A percentile compares a stretch with the other conserved stretches of the same genome.
These are phyloP conservation scores for Melieria picta DNA, from an alignment of 2,888 invertebrate genomes.

Conservation along the genomic window DNA sequence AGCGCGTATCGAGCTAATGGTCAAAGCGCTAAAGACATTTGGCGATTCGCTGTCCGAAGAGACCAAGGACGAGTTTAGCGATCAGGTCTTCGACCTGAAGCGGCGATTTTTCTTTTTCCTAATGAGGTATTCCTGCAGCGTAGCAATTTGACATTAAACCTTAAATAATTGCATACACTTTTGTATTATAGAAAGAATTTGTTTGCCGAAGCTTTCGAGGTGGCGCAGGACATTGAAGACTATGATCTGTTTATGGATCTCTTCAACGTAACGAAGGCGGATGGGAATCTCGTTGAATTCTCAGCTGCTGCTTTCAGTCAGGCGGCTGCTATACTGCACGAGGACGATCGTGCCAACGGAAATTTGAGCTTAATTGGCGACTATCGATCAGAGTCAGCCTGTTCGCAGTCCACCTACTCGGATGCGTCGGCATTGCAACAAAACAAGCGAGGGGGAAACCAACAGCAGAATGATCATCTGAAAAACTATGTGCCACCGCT, in stretches of 20 bases:
- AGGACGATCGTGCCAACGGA: constrained; percentile 48
- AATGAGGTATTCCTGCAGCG: constrained; percentile 70
- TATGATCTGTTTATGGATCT: constrained; percentile 89
- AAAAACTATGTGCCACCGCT: constrained; percentile 65
- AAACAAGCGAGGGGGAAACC: constrained; percentile 22
- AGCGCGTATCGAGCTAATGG: constrained; percentile 69
- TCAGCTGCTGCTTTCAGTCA: constrained; percentile 77
- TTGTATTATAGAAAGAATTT: constrained; percentile 37
- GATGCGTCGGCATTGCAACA: constrained; percentile 55
- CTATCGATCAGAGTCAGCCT: constrained; percentile 72
- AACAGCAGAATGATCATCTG: constrained; percentile 45
- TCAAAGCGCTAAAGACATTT: constrained; percentile 84
- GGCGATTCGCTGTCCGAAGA: constrained; percentile 75
- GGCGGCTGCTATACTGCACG: constrained; percentile 68
- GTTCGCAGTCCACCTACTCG: constrained; percentile 78
- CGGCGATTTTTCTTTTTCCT: constrained; percentile 88
- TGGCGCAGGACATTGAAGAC: constrained; percentile 86
- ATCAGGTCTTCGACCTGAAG: constrained; percentile 83
- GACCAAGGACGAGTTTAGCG: constrained; percentile 78
- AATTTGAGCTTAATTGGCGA: constrained; percentile 51
- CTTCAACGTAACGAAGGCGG: constrained; percentile 76
- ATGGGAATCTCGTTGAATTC: constrained; percentile 70
- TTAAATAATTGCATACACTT: constrained; percentile 4
- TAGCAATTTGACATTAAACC: not conserved
- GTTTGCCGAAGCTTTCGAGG: constrained; percentile 80